A percentile compares a stretch with the other conserved stretches of the same genome.
Conservation (phyloP, 2,113 vertebrate genomes). For the Rhea americana region DNA sequence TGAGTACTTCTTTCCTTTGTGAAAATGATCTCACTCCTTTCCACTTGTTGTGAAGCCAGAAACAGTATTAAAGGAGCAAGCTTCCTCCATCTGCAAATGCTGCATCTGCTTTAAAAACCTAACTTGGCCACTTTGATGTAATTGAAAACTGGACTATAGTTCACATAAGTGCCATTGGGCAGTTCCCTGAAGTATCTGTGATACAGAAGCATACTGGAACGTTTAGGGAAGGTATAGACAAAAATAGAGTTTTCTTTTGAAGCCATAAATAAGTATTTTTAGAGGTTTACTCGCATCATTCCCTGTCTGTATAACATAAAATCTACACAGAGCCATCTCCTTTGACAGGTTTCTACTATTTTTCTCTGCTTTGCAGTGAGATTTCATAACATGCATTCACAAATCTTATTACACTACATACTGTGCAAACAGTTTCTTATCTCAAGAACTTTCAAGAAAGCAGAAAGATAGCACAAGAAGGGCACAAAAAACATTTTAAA, state of each 20-base stretch:
- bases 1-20: neutral
- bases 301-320: neutral
- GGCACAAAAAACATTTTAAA: neutral
- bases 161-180: neutral
- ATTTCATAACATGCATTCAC: neutral
- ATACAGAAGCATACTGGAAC: neutral
- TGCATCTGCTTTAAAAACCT: neutral
- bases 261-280: neutral
- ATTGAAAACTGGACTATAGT: neutral
- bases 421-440: neutral
- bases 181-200: neutral
- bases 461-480: neutral
- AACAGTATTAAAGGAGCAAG: neutral
- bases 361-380: neutral
- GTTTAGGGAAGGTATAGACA: neutral
- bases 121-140: neutral
- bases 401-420: no score
- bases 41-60: neutral
- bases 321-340: neutral
- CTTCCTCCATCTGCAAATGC: neutral
- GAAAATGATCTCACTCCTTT: neutral
- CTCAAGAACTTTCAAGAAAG: neutral
- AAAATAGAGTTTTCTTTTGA: neutral
- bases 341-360: neutral
- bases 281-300: neutral